Evolutionary conservation across 2,797 vertebrate genomes (phyloP).

Genomic region (Lophura swinhoii): DNA sequence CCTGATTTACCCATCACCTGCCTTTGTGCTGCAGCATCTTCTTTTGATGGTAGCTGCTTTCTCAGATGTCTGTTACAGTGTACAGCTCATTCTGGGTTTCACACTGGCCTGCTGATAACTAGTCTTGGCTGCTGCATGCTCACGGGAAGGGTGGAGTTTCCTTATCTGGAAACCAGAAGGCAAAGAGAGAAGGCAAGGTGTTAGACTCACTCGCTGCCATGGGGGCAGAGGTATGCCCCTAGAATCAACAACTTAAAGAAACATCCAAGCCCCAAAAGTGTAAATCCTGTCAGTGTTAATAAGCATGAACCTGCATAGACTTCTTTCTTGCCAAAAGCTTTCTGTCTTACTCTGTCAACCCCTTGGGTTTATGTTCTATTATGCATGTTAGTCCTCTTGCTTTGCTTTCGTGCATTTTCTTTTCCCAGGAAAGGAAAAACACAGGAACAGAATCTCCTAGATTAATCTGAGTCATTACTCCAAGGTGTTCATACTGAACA

Average conservation of each 20-base stretch:
- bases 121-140: rapidly evolving
- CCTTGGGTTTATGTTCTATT: not conserved
- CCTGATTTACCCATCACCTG: not conserved
- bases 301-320: not conserved
- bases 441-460: not conserved
- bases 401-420: not conserved
- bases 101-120: not conserved
- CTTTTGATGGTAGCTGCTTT: not conserved
- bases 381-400: not conserved
- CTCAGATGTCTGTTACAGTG: not conserved
- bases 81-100: not conserved
- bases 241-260: not conserved
- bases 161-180: not conserved
- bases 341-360: not conserved
- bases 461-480: conserved; percentile 35
- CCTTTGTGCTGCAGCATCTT: not conserved
- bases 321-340: not conserved
- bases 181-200: not conserved
- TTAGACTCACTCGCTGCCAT: not conserved
- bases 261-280: not conserved
- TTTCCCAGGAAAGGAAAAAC: not conserved
- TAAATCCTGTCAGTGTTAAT: not conserved
- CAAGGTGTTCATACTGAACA: conserved; percentile 17
- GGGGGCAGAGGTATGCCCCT: not conserved
- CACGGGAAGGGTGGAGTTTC: not conserved